A percentile compares a stretch with the other conserved stretches of the same genome.
Conservation (phyloP, 2,113 vertebrate genomes). For the Nibea albiflora region DNA sequence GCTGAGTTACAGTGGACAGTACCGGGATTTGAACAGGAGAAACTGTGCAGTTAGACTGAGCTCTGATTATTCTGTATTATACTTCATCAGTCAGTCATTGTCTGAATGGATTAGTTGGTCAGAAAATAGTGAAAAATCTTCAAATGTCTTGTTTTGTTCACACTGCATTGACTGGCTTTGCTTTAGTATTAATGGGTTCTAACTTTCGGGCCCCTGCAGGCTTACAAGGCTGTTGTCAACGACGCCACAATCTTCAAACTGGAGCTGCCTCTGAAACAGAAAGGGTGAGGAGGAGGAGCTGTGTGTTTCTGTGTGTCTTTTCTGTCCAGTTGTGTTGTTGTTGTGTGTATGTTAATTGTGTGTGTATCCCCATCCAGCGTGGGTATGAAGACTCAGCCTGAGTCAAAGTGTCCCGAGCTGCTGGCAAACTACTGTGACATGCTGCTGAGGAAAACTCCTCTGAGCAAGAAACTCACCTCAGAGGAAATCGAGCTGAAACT, state of each 20-base stretch:
- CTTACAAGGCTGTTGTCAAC: constrained; percentile 98
- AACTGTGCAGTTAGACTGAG: background rate
- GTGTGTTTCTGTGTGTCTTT: background rate
- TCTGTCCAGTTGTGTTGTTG: background rate
- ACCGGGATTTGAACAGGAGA: too few relatives aligned
- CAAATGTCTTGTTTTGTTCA: too few relatives aligned
- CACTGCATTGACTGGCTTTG: background rate
- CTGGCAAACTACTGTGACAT: constrained; percentile 99
- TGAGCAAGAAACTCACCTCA: constrained; percentile 98
- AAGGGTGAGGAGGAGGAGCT: constrained; percentile 87
- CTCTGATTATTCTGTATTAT: background rate
- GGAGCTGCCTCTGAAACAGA: constrained; percentile 97
- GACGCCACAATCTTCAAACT: constrained; percentile 99
- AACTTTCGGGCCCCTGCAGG: constrained; percentile 75
- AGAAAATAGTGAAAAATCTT: too few relatives aligned
- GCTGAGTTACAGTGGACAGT: too few relatives aligned
- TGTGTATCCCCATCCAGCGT: constrained; percentile 76
- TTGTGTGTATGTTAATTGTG: background rate
- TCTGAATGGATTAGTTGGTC: background rate
- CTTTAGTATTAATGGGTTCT: background rate
- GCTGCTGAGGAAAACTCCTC: constrained; percentile 96
- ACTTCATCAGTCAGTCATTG: too few relatives aligned
- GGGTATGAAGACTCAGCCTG: constrained; percentile 96
- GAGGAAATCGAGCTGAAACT: constrained; percentile 98
- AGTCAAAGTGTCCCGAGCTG: constrained; percentile 97